Evolutionary conservation across 2,888 invertebrate genomes (phyloP), one percentile per base, ranked within the genome.

Genomic region (Drosophila subquinaria): DNA sequence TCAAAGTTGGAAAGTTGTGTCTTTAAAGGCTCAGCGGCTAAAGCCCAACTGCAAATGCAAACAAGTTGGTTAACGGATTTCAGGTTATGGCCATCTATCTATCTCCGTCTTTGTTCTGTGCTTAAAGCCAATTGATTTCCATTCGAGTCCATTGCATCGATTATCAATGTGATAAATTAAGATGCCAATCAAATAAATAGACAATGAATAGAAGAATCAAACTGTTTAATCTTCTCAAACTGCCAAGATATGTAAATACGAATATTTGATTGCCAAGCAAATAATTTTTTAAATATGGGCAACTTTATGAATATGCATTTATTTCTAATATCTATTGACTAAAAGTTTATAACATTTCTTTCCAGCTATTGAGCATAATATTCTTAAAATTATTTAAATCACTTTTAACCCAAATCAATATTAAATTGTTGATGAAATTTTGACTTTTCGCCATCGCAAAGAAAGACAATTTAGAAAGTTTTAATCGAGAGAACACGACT

Each of bases 1-100:
- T 10, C 35, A 4, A n/a, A 13, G 38, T 45, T 11, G 9, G 17
- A 15, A 23, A 20, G 15, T 61, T 48, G 43, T 36, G 47, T 51
- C 55, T 73, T 53, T 69, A 71, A 75, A 67, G 61, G 60, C 60
- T 59, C 30, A 59, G 4, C 33, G n/a, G 69, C 62, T 53, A 70
- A 66, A 73, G 73, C 64, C 69, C 62, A 72, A 63, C 56, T 64
- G 75, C 61, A 59, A 83, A 73, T 73, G 73, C 76, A 76, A 81
- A 73, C 68, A 65, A 67, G 55, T 33, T 35, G 11, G 69, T 57
- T 30, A 61, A 62, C 47, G 50, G 42, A 53, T 50, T 42, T 53
- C 35, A 45, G 38, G 10, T 20, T 48, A 13, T 35, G 60, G 23
- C 30, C 52, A 52, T 20, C 27, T n/a, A 33, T 2, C 50, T 11